A percentile compares a stretch with the other conserved stretches of the same genome.
These are phyloP conservation scores for Hemicrepidius hirtus DNA, from an alignment of 2,888 invertebrate genomes.

Conservation along the genomic window DNA sequence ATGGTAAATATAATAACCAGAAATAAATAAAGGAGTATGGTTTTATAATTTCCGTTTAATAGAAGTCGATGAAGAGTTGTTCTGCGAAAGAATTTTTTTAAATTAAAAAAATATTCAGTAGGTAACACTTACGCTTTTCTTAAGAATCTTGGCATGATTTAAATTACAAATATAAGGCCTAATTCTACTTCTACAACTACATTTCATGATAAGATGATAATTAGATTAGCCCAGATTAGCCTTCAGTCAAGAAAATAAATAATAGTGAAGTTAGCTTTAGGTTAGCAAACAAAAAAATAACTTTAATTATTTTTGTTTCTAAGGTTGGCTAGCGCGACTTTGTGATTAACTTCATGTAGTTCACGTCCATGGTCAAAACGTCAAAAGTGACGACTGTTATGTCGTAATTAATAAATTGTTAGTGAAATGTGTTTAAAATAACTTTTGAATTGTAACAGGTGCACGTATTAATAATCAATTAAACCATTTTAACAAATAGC, in stretches of 20 bases:
- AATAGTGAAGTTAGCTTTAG: background rate
- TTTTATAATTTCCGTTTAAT: constrained; percentile 14
- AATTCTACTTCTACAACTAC: constrained; percentile 8
- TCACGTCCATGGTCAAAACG: constrained; percentile 10
- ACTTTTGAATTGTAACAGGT: background rate
- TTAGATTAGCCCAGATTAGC: too few relatives aligned
- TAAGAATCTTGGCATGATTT: background rate
- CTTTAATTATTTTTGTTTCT: too few relatives aligned
- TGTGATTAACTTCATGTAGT: background rate
- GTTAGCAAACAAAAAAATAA: too few relatives aligned
- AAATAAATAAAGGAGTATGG: constrained; percentile 28
- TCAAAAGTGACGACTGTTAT: constrained; percentile 33
- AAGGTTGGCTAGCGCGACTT: too few relatives aligned
- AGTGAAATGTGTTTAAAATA: background rate
- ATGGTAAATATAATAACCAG: constrained; percentile 60
- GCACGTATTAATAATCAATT: background rate
- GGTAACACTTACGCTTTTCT: too few relatives aligned
- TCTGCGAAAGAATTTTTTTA: background rate
- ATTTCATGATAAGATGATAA: background rate
- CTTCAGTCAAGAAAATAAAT: background rate
- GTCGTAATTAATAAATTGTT: constrained; percentile 33
- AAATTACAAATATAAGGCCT: background rate
- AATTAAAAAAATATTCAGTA: background rate
- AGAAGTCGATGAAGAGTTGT: background rate
- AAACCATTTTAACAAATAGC: background rate